Base-by-base conservation (phyloP, 2,113 vertebrate genomes). In the Neotoma lepida region DNA sequence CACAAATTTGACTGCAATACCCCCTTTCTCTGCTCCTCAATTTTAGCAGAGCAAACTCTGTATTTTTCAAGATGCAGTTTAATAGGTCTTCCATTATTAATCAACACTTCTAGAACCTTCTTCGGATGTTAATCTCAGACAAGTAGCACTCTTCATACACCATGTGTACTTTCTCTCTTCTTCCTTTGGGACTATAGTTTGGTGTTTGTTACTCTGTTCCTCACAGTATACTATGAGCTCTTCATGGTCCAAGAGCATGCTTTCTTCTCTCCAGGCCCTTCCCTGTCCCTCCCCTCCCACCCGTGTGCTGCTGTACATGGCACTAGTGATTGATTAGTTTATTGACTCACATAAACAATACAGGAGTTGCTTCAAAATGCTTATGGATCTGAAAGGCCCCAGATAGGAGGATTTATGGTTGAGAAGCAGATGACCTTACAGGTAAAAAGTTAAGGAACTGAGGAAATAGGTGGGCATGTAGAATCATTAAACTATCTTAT, bases 51-150 rank as follows among this genome's bases (percentile, higher is more conserved):
- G 30, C 26, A 18, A 63, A 76, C 26, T n/a, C 33, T 90, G 14
- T 46, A 26, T 51, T 89, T 91, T 86, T 51, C 51, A 88, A 81
- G 30, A 1, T 86, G 68, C 58, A 74, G 5, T 90, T 93, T 93
- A 85, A 68, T 78, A 15, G 64, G 14, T 66, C 26, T 81, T 82
- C n/a, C 30, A 63, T 49, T 86, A 73, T 90, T 51, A 85, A 66
- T 92, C 49, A 88, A 76, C 88, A 71, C 14, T 44, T 93, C 28
- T 74, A 84, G 91, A 89, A 93, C 2, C 26, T 88, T 84, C 70
- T 7, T 85, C 39, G 0, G n/a, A 35, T 44, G 10, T 9, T 63
- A 73, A 9, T 20, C 22, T 87, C 18, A 49, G 18, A 90, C 2
- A 54, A 86, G 56, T 5, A 49, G 20, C 44, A 39, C 24, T 86